Percentiles rank a stretch among this genome's conserved stretches.
These are phyloP conservation scores for Xestobium rufovillosum DNA, from an alignment of 2,888 invertebrate species.

Conservation along the genomic window DNA sequence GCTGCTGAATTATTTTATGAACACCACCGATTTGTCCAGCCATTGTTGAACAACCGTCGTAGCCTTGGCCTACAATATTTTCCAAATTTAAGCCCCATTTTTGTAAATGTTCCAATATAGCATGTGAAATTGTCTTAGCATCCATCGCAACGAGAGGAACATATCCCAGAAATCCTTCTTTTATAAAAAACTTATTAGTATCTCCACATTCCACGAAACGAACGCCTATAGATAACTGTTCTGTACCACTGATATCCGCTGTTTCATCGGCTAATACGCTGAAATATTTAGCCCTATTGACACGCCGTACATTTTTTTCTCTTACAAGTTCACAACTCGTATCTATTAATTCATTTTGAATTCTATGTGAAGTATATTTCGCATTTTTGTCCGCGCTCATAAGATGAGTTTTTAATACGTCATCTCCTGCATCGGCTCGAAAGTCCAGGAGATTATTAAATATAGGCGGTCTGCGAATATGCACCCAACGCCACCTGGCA, in stretches of 20 bases:
- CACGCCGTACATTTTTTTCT: constrained; percentile 25
- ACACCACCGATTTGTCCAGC: constrained; percentile 27
- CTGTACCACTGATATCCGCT: constrained; percentile 26
- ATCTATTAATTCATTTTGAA: constrained; percentile 33
- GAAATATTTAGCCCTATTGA: constrained; percentile 23
- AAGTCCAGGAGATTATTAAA: too few species aligned
- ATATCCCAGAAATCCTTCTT: constrained; percentile 29
- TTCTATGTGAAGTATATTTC: constrained; percentile 26
- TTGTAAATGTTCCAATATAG: constrained; percentile 24
- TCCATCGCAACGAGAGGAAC: constrained; percentile 22
- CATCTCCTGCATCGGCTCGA: constrained; percentile 27
- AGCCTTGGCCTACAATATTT: constrained; percentile 27
- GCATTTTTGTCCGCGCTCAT: constrained; percentile 27
- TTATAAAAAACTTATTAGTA: constrained; percentile 19
- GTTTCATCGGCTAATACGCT: constrained; percentile 28
- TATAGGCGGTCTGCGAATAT: too few species aligned
- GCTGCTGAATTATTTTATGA: constrained; percentile 24
- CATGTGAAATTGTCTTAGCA: constrained; percentile 25
- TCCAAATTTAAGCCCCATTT: constrained; percentile 19
- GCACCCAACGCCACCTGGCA: too few species aligned
- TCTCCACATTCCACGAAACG: constrained; percentile 26
- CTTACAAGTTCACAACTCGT: constrained; percentile 26
- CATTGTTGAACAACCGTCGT: constrained; percentile 30
- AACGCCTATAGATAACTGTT: constrained; percentile 27
- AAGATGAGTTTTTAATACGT: constrained; percentile 27